Conservation (phyloP, 2,888 invertebrate genomes). For the Psylliodes chrysocephalus region DNA sequence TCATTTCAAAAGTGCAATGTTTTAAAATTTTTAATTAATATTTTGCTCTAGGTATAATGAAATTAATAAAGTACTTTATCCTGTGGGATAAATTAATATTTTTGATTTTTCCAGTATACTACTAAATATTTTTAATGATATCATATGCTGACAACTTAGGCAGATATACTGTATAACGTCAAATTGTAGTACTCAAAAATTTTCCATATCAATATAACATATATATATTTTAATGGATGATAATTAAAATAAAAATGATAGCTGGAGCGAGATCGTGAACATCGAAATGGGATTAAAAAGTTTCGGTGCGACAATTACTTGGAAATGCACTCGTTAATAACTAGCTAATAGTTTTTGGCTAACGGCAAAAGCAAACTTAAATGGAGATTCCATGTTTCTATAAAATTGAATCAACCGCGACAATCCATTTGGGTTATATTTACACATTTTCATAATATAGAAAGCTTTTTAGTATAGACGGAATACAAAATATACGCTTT, state of each 20-base stretch:
- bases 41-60: no score
- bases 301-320: slow-evolving; percentile 12
- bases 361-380: slow-evolving; percentile 27
- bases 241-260: slow-evolving; percentile 7
- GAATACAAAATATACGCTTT: not conserved
- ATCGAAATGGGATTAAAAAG: slow-evolving; percentile 18
- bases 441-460: slow-evolving; percentile 30
- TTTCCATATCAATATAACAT: not conserved
- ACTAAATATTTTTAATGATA: no score
- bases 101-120: no score
- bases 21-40: no score
- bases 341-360: slow-evolving; percentile 28
- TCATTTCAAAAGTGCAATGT: no score
- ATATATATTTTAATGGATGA: not conserved
- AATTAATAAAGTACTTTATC: no score
- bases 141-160: no score
- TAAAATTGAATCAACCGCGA: slow-evolving; percentile 30
- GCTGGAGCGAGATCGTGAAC: not conserved
- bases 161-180: no score
- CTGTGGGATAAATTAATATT: no score
- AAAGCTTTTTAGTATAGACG: slow-evolving; percentile 13
- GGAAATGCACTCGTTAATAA: slow-evolving; percentile 24
- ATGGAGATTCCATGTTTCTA: slow-evolving; percentile 30
- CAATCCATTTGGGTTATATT: slow-evolving; percentile 32
- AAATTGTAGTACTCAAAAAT: no score